Conservation (phyloP, 2,888 invertebrate species). For the Anaspis maculata region DNA sequence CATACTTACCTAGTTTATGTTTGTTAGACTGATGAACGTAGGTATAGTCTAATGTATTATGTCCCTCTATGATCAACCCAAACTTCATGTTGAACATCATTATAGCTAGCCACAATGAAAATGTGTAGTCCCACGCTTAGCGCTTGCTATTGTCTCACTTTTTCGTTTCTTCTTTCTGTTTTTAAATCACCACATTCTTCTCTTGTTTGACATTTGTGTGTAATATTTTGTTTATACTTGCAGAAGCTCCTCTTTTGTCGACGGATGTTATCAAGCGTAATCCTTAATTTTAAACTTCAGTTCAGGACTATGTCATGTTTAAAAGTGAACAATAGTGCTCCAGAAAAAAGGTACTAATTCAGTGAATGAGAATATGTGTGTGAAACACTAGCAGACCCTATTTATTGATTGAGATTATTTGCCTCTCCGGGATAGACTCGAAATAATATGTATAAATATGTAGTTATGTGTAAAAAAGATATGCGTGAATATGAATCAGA, state of each 20-base stretch:
- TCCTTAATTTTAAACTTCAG: constrained; percentile 20
- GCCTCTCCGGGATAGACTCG: constrained; percentile 9
- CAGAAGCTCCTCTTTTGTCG: constrained; percentile 37
- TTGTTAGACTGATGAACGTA: constrained; percentile 29
- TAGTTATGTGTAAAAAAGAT: constrained; percentile 25
- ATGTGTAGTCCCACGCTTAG: constrained; percentile 20
- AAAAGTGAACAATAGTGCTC: constrained; percentile 14
- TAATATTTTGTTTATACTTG: constrained; percentile 32
- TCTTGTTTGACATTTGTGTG: constrained; percentile 16
- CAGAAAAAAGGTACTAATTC: constrained; percentile 15
- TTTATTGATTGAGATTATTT: constrained; percentile 12
- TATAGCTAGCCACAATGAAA: constrained; percentile 12
- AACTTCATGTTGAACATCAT: constrained; percentile 15
- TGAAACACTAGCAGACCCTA: constrained; percentile 15
- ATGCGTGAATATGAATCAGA: constrained; percentile 21
- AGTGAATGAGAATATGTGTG: constrained; percentile 12
- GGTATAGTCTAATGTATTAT: constrained; percentile 24
- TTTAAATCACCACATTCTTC: constrained; percentile 7
- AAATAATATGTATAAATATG: constrained; percentile 17
- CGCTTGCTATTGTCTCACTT: constrained; percentile 20
- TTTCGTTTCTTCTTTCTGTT: constrained; percentile 11
- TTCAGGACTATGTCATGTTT: too few relatives aligned
- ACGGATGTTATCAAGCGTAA: constrained; percentile 32
- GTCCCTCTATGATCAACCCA: constrained; percentile 14
- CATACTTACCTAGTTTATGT: constrained; percentile 29